These are phyloP conservation scores for Psix sp. DNA, from an alignment of 1,140 invertebrate genomes.

Conservation along the genomic window DNA sequence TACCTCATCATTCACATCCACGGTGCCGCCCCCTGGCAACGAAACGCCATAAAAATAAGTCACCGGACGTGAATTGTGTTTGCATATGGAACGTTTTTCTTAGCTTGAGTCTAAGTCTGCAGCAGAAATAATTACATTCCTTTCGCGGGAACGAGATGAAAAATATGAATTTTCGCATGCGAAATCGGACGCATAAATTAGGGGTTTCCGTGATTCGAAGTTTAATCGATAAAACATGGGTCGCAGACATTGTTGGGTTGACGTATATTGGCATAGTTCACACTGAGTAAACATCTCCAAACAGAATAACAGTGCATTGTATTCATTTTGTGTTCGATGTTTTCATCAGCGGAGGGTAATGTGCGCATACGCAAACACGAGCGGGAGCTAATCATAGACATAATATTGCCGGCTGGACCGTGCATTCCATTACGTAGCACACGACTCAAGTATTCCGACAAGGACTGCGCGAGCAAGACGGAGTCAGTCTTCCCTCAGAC, in stretches of 20 bases:
- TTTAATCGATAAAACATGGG: constrained; percentile 25
- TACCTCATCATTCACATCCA: constrained; percentile 42
- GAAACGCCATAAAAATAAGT: constrained; percentile 38
- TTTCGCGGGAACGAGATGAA: no score
- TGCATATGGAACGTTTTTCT: constrained; percentile 4
- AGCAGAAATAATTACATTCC: neutral
- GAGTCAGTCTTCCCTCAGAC: constrained; percentile 12
- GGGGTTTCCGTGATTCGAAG: constrained; percentile 6
- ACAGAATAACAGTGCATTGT: constrained; percentile 53
- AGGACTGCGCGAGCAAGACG: constrained; percentile 24
- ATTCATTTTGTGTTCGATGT: constrained; percentile 54
- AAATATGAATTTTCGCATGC: constrained; percentile 5
- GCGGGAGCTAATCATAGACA: constrained; percentile 56
- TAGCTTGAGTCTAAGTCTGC: neutral
- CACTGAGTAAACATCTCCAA: constrained; percentile 54
- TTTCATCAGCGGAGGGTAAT: constrained; percentile 46
- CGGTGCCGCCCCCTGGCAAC: constrained; percentile 33
- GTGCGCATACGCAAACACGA: constrained; percentile 43
- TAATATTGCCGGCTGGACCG: constrained; percentile 57
- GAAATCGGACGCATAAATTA: no score
- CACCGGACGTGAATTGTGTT: constrained; percentile 15
- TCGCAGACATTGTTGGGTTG: constrained; percentile 23
- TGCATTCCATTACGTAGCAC: constrained; percentile 48
- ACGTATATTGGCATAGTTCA: constrained; percentile 44
- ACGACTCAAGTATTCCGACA: constrained; percentile 46